These are phyloP conservation scores for Crypturellus tataupa DNA, from an alignment of 2,797 vertebrate species.

Conservation along the genomic window DNA sequence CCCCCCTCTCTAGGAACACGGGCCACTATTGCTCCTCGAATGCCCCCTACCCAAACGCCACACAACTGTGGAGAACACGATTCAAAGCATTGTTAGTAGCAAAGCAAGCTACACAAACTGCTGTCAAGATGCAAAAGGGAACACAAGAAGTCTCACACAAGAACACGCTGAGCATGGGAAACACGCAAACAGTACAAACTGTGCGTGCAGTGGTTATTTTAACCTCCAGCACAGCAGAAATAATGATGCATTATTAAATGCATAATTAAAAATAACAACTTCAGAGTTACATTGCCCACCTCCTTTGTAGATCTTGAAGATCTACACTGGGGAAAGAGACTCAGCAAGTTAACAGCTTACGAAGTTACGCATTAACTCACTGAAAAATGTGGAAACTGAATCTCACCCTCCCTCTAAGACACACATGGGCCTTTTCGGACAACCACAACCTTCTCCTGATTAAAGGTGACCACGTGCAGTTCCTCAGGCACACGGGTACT, in stretches of 20 bases:
- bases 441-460: not conserved
- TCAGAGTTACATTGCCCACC: not conserved
- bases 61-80: not conserved
- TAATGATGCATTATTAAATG: not conserved
- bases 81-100: not conserved
- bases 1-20: not conserved
- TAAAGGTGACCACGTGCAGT: not conserved
- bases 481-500: not conserved
- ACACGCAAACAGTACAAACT: not conserved
- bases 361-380: not conserved
- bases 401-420: not conserved
- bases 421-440: not conserved
- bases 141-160: fast-evolving
- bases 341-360: not conserved
- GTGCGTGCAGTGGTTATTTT: not conserved
- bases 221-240: not conserved
- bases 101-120: not conserved
- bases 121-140: not conserved
- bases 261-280: not conserved
- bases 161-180: not conserved
- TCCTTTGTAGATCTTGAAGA: not conserved
- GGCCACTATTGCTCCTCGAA: not conserved
- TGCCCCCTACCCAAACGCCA: not conserved
- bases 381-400: not conserved
- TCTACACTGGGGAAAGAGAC: not conserved